A percentile compares a stretch with the other conserved stretches of the same genome.
These are phyloP conservation scores for Aphrophora alni DNA, from an alignment of 2,888 invertebrate genomes.

Conservation along the genomic window DNA sequence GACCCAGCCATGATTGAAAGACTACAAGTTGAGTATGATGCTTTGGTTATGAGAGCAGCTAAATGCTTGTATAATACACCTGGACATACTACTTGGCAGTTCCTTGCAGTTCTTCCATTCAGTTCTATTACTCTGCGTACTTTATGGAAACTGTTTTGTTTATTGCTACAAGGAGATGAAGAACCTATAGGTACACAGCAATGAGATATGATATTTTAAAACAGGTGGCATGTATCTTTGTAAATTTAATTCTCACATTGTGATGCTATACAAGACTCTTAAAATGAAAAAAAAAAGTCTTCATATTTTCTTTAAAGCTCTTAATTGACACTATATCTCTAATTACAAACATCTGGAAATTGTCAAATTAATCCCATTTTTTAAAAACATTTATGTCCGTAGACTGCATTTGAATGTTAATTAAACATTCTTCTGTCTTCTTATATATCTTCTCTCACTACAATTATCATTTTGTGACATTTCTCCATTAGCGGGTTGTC, in stretches of 20 bases:
- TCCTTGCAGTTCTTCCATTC: slow-evolving; percentile 77
- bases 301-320: too few relatives aligned
- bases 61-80: slow-evolving; percentile 73
- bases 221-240: slow-evolving; percentile 25
- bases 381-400: too few relatives aligned
- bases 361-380: too few relatives aligned
- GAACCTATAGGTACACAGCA: slow-evolving; percentile 33
- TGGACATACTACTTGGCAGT: slow-evolving; percentile 81
- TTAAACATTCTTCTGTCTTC: too few relatives aligned
- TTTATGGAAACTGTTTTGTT: slow-evolving; percentile 71
- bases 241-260: slow-evolving; percentile 27
- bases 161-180: slow-evolving; percentile 59
- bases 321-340: too few relatives aligned
- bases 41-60: slow-evolving; percentile 72
- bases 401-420: too few relatives aligned
- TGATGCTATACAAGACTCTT: too few relatives aligned
- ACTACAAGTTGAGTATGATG: slow-evolving; percentile 75
- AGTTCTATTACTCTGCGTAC: slow-evolving; percentile 63
- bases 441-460: too few relatives aligned
- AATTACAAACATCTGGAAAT: too few relatives aligned
- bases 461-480: too few relatives aligned
- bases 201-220: slow-evolving; percentile 36
- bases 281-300: too few relatives aligned
- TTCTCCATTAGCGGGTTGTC: too few relatives aligned
- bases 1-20: slow-evolving; percentile 57